Conservation (phyloP, 2,113 vertebrate species). For the Coptodon rendalli region DNA sequence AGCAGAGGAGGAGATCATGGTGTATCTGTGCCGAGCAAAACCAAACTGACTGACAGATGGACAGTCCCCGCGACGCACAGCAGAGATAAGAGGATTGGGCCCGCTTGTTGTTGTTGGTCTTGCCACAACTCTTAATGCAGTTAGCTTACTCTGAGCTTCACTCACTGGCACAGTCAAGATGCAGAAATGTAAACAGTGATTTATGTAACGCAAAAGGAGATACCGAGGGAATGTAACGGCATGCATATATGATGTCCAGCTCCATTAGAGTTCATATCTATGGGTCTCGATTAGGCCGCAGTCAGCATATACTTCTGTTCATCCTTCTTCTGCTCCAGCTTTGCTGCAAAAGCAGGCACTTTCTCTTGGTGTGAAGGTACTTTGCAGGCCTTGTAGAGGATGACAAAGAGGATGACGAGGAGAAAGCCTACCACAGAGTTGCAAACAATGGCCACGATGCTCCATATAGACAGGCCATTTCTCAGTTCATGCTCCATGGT, state of each 20-base stretch:
- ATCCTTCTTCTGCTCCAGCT: conserved; percentile 21
- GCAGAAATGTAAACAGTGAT: neutral
- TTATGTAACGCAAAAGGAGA: neutral
- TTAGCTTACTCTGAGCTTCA: conserved; percentile 14
- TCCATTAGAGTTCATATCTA: neutral
- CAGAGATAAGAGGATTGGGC: conserved; percentile 72
- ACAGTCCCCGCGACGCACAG: conserved; percentile 47
- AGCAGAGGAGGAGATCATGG: conserved; percentile 15
- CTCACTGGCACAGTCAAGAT: neutral
- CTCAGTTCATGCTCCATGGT: conserved; percentile 65
- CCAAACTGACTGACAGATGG: conserved; percentile 71
- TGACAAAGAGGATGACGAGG: conserved; percentile 69
- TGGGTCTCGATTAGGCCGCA: conserved; percentile 26
- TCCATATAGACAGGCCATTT: conserved; percentile 65
- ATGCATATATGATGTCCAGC: neutral
- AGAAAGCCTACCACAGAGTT: conserved; percentile 70
- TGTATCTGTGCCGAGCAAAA: conserved; percentile 1
- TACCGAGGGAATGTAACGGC: neutral
- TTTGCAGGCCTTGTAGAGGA: conserved; percentile 77
- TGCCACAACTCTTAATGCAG: conserved; percentile 39
- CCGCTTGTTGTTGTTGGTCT: conserved; percentile 44
- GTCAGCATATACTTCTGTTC: conserved; percentile 70
- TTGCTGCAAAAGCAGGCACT: conserved; percentile 9
- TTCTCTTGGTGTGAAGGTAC: conserved; percentile 69
- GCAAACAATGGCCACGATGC: conserved; percentile 71